phyloP scores from a whole-genome alignment of 2,888 invertebrate genomes.

The Thelaira solivaga region DNA sequence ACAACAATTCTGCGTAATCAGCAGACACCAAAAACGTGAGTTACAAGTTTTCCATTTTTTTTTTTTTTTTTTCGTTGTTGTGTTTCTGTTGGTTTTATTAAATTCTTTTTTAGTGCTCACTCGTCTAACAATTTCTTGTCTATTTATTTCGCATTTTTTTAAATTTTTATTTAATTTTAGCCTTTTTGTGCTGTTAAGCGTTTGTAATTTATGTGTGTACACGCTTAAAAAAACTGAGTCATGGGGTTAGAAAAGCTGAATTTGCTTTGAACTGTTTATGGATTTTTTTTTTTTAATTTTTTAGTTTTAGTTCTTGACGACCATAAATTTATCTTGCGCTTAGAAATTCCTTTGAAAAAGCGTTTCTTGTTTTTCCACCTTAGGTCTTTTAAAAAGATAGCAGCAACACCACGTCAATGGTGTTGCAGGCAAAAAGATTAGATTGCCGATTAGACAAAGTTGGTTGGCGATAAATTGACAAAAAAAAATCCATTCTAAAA shows the following conservation, averaged over 20 bases:
- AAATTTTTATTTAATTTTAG: neutral
- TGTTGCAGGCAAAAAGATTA: neutral
- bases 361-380: neutral
- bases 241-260: conserved; percentile 53
- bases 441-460: conserved; percentile 19
- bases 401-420: conserved; percentile 34
- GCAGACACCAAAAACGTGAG: conserved; percentile 74
- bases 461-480: neutral
- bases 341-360: conserved; percentile 40
- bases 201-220: conserved; percentile 17
- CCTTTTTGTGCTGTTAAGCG: neutral
- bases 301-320: conserved; percentile 25
- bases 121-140: conserved; percentile 32
- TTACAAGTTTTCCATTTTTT: conserved; percentile 54
- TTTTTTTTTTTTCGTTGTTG: neutral
- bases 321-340: conserved; percentile 51
- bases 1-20: conserved; percentile 59
- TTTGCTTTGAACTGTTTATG: neutral
- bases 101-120: neutral
- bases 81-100: conserved; percentile 22
- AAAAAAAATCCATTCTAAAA: neutral
- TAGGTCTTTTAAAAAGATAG: conserved; percentile 40
- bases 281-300: neutral
- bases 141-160: conserved; percentile 15
- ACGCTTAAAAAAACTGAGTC: conserved; percentile 41